Base-by-base conservation (phyloP, 2,888 invertebrate genomes). In the Electrophaes corylata region DNA sequence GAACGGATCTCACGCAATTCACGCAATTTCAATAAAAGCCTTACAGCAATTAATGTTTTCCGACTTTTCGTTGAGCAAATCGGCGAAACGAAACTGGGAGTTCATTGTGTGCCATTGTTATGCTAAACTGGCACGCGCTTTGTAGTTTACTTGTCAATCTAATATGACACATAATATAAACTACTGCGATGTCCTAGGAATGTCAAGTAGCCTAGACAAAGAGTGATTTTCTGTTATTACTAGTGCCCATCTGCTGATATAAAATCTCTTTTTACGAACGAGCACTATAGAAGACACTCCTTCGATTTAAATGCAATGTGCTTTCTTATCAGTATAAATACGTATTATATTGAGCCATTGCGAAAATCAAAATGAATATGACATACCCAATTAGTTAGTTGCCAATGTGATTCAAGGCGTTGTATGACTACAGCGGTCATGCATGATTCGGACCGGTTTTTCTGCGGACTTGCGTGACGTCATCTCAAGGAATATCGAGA, bases 381-480 rank as follows among this genome's bases (percentile, higher is more conserved):
- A 70, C 66, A 67, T 71, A 65, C 57, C n/a, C 69, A 65, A 61
- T 68, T 66, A 72, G 75, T 73, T 67, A 57, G 66, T 69, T 72
- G 71, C 69, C 70, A 69, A 66, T 65, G 66, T 84, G 84, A 88
- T 81, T 86, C 85, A 85, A 81, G 79, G 80, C 71, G 73, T 76
- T 77, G 75, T 81, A 85, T 88, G 85, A 85, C 81, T 70, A 69
- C 77, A 75, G 81, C 82, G 83, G 84, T 86, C 83, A 78, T 76
- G 80, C 82, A 79, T 84, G 79, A 84, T 74, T 76, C 75, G 67
- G 73, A 88, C 90, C 86, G 89, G 90, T 90, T 90, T 84, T 84
- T 79, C 81, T 84, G 83, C 83, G 67, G 71, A 70, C 69, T 62
- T 65, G 57, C 26, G 53, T 88, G 88, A 88, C 88, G 88, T 88